A percentile compares a stretch with the other conserved stretches of the same genome.
These are phyloP conservation scores for Pholis gunnellus DNA, from an alignment of 2,113 vertebrate species.

Conservation along the genomic window DNA sequence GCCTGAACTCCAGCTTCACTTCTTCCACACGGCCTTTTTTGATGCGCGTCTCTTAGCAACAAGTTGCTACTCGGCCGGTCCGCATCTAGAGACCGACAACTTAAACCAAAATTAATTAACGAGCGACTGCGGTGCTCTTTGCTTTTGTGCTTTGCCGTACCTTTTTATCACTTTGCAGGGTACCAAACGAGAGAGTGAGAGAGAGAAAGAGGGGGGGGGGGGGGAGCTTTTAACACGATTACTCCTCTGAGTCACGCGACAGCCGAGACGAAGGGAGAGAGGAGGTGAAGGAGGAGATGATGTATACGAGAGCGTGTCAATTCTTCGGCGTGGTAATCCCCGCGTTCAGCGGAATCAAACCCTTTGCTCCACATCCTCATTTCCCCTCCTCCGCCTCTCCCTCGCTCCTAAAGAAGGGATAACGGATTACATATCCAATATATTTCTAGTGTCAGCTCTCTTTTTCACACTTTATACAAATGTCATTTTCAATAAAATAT, in stretches of 20 bases:
- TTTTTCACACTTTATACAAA: constrained; percentile 27
- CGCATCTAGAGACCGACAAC: neutral
- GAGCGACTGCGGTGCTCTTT: neutral
- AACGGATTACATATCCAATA: constrained; percentile 45
- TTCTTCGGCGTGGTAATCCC: constrained; percentile 35
- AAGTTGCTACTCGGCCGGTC: neutral
- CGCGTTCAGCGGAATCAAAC: constrained; percentile 44
- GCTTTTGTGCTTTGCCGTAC: neutral
- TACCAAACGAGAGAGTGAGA: constrained; percentile 14
- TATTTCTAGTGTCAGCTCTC: constrained; percentile 39
- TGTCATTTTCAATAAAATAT: constrained; percentile 28
- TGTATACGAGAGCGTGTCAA: neutral
- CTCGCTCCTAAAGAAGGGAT: constrained; percentile 5
- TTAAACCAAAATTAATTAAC: constrained; percentile 28
- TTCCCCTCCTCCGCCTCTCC: neutral
- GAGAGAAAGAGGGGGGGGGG: constrained; percentile 14
- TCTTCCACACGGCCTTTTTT: neutral
- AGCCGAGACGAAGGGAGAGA: constrained; percentile 24
- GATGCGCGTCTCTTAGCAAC: constrained; percentile 21
- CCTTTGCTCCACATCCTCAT: constrained; percentile 9
- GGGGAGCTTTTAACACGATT: constrained; percentile 55
- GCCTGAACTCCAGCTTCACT: constrained; percentile 2
- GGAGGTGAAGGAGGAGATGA: constrained; percentile 39
- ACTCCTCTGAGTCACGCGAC: constrained; percentile 38
- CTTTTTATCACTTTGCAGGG: constrained; percentile 7